Evolutionary conservation across 1,140 invertebrate genomes (phyloP).

Genomic region (Diplogasteroides magnus): DNA sequence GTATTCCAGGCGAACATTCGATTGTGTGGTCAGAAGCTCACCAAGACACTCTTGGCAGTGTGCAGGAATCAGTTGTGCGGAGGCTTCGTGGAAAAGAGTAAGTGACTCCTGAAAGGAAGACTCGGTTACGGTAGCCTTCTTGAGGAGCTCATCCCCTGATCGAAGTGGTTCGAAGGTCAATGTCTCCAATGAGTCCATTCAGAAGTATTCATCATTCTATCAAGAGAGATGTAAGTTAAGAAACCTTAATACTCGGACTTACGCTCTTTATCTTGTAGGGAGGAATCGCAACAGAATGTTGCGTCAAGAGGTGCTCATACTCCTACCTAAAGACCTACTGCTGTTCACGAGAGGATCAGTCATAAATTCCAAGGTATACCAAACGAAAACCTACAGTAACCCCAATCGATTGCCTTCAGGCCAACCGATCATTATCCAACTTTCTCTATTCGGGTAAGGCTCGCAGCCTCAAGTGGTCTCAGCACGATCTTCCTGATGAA

Average conservation of each 20-base stretch:
- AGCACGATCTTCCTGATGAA: too few relatives aligned
- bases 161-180: not conserved
- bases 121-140: not conserved
- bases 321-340: not conserved
- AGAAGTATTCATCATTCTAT: not conserved
- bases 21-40: not conserved
- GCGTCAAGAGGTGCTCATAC: not conserved
- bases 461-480: too few relatives aligned
- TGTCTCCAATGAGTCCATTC: not conserved
- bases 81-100: not conserved
- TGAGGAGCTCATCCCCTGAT: not conserved
- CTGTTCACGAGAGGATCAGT: too few relatives aligned
- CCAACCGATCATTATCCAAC: too few relatives aligned
- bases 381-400: too few relatives aligned
- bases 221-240: not conserved
- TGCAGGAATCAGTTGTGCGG: not conserved
- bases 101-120: not conserved
- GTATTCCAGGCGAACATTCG: not conserved
- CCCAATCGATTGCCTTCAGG: too few relatives aligned
- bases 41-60: not conserved
- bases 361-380: too few relatives aligned
- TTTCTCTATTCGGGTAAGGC: too few relatives aligned
- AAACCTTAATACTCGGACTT: not conserved
- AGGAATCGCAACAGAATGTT: not conserved
- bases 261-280: not conserved